Conservation (phyloP, 2,113 vertebrate species). For the Callospermophilus lateralis region DNA sequence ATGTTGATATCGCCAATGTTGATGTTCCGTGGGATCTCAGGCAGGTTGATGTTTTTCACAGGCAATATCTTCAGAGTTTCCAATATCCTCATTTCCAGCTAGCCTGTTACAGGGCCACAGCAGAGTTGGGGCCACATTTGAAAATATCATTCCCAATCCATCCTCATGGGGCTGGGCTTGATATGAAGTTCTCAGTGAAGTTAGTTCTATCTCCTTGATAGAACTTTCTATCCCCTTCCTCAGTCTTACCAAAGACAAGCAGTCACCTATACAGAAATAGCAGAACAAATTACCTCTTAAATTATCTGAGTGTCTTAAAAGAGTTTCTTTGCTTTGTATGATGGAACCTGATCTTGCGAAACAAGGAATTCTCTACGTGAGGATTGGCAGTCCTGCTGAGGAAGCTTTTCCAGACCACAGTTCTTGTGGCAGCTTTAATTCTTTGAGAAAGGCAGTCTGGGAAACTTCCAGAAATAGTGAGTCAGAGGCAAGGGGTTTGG, state of each 20-base stretch:
- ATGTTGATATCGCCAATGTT: slow-evolving; percentile 98
- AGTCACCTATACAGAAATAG: background rate
- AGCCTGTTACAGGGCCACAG: background rate
- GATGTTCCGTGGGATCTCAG: slow-evolving; percentile 97
- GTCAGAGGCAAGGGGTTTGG: slow-evolving; percentile 62
- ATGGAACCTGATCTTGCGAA: background rate
- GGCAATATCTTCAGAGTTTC: slow-evolving; percentile 77
- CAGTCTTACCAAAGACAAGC: background rate
- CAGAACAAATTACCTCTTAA: background rate
- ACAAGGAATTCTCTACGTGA: background rate
- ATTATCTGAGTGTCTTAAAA: background rate
- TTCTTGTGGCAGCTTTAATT: background rate
- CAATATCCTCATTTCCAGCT: background rate
- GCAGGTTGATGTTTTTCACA: slow-evolving; percentile 97
- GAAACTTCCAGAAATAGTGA: slow-evolving; percentile 54
- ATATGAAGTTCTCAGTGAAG: background rate
- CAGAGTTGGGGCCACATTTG: background rate
- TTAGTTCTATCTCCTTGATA: background rate
- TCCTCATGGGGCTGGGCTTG: background rate
- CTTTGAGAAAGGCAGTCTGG: background rate
- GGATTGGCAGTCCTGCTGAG: background rate
- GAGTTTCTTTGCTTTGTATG: background rate
- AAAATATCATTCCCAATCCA: background rate
- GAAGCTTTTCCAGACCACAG: slow-evolving; percentile 55
- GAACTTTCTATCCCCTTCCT: background rate